Conservation (phyloP, 2,113 vertebrate genomes). For the Oreochromis spilurus region DNA sequence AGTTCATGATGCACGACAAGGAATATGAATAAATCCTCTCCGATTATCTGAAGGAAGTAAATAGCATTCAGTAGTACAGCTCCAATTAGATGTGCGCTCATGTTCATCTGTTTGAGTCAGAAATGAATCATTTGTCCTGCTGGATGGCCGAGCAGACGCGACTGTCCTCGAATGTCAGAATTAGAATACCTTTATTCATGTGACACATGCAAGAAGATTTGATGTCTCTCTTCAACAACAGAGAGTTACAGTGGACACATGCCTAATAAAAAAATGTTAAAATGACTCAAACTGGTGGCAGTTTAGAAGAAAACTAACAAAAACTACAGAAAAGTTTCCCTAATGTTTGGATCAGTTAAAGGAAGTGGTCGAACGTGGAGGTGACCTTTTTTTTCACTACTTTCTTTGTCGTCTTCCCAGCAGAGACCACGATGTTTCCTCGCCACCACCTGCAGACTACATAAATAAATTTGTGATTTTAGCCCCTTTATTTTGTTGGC, state of each 20-base stretch:
- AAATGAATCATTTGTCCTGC: neutral
- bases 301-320: neutral
- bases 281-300: neutral
- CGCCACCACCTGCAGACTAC: neutral
- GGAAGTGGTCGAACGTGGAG: neutral
- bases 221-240: neutral
- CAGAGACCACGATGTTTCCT: neutral
- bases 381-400: neutral
- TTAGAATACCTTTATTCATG: neutral
- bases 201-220: neutral
- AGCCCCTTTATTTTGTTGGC: neutral
- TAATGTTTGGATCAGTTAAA: neutral
- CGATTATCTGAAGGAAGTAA: neutral
- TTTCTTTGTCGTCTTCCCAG: neutral
- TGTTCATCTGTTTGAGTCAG: neutral
- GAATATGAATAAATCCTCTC: neutral
- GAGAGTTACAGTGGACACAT: neutral
- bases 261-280: rapidly evolving
- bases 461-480: neutral
- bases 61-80: neutral
- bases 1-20: neutral
- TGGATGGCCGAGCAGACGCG: neutral
- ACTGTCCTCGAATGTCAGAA: neutral
- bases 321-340: neutral
- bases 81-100: neutral